Base-by-base conservation (phyloP, 1,140 invertebrate genomes). In the Eubasilissa regina region DNA sequence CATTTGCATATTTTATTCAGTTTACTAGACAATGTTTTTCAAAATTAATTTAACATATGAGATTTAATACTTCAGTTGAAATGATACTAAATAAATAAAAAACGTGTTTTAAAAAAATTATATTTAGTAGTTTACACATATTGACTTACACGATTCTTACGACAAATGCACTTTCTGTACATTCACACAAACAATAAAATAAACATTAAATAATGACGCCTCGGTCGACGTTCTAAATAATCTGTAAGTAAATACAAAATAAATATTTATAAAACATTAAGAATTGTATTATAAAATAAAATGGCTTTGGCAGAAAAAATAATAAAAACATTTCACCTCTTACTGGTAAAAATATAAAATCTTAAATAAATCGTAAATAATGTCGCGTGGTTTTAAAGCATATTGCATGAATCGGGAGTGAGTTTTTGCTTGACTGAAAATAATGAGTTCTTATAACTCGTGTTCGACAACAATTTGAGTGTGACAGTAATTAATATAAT, bases 141-240 rank as follows among this genome's bases (percentile, higher is more conserved):
- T 68, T 68, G 64, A 68, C 64, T 68, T 68, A 68, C n/a, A 68
- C 64, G 64, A 68, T 68, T 68, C 64, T 68, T 68, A 48, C 64
- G 64, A 68, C 44, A 68, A 68, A 17, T 68, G 12, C 17, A 19
- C 19, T 62, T 77, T 72, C 74, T 75, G 64, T 82, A 79, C 76
- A 81, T 75, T 51, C 76, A 82, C 75, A 75, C 80, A 78, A 64
- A 81, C 77, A 70, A 19, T 51, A 76, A 75, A 80, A 80, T 73
- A 55, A 60, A 60, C 68, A 73, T 80, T 76, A 64, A 80, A 64
- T 56, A 62, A 51, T 44, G 56, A 68, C 64, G 13, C 44, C 45
- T 68, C 43, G 15, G 19, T 13, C 11, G 60, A 64, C 60, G 60
- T 64, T 35, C 25, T 3, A 35, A 44, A 64, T 68, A 7, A 13